phyloP scores from a whole-genome alignment of 2,888 invertebrate genomes.

The Clusia tigrina region DNA sequence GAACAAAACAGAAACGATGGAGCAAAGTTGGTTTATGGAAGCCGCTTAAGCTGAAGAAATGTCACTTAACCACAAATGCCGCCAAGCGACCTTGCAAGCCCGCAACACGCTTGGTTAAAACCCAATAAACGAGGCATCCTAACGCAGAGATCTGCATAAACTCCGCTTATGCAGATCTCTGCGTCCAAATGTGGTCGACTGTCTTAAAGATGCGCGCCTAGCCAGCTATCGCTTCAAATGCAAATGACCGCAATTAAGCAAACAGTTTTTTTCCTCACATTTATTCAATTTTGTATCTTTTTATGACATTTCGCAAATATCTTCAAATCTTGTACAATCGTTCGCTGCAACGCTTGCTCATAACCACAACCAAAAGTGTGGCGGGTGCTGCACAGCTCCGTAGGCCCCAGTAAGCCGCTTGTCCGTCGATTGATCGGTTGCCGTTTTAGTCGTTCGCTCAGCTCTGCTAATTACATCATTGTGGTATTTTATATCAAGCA shows the following conservation, averaged over 20 bases:
- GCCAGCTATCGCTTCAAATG: background rate
- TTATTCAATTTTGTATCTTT: background rate
- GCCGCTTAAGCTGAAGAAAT: too few relatives aligned
- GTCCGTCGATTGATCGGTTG: background rate
- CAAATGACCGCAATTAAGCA: background rate
- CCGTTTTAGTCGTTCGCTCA: background rate
- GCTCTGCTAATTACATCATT: slow-evolving; percentile 27
- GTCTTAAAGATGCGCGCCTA: too few relatives aligned
- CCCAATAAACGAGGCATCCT: too few relatives aligned
- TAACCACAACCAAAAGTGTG: background rate
- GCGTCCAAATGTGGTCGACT: too few relatives aligned
- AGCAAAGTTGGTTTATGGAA: too few relatives aligned
- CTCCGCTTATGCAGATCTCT: too few relatives aligned
- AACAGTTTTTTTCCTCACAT: background rate
- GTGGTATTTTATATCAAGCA: slow-evolving; percentile 46
- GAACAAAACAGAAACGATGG: too few relatives aligned
- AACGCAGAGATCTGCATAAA: too few relatives aligned
- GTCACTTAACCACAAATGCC: too few relatives aligned
- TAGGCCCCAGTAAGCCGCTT: background rate
- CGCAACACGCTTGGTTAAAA: too few relatives aligned
- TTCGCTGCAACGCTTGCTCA: background rate
- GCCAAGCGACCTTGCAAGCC: too few relatives aligned
- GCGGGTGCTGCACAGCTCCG: background rate
- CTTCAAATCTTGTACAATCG: background rate
- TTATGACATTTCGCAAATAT: background rate